These are phyloP conservation scores for Lampris megalopsis DNA, from an alignment of 2,113 vertebrate species.

Conservation along the genomic window DNA sequence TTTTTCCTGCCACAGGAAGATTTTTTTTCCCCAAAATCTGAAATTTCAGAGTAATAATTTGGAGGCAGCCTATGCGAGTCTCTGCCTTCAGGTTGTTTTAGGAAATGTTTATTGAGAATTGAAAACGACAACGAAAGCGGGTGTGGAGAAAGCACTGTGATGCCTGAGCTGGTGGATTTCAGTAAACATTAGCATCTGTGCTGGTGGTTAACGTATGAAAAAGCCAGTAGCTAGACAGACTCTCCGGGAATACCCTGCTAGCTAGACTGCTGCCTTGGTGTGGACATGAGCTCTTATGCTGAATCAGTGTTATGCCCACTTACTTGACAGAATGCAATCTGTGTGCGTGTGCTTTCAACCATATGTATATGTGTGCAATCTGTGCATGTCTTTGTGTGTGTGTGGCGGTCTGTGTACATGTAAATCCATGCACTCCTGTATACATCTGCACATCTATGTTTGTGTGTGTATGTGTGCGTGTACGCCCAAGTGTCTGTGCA, in stretches of 20 bases:
- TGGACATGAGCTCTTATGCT: background rate
- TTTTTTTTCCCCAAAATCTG: slow-evolving; percentile 36
- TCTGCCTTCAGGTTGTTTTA: slow-evolving; percentile 32
- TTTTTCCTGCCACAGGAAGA: slow-evolving; percentile 25
- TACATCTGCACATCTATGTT: background rate
- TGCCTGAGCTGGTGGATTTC: slow-evolving; percentile 22
- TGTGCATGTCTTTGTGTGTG: too few species aligned
- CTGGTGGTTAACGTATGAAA: slow-evolving; percentile 1
- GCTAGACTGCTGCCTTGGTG: background rate
- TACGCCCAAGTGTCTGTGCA: background rate
- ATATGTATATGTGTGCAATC: too few species aligned
- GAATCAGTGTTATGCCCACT: background rate
- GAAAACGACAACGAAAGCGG: slow-evolving; percentile 25
- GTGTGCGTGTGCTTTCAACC: too few species aligned
- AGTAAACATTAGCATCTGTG: slow-evolving; percentile 42
- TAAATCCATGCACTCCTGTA: too few species aligned
- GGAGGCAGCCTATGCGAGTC: slow-evolving; percentile 28
- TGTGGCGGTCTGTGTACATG: too few species aligned
- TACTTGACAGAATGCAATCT: too few species aligned
- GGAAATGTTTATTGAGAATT: slow-evolving; percentile 23
- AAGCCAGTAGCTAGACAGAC: background rate
- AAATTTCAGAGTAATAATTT: slow-evolving; percentile 15
- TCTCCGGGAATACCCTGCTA: background rate
- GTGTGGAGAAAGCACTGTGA: slow-evolving; percentile 18
- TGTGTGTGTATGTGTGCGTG: background rate